phyloP scores from a whole-genome alignment of 2,113 vertebrate species.

The Podarcis cretensis region DNA sequence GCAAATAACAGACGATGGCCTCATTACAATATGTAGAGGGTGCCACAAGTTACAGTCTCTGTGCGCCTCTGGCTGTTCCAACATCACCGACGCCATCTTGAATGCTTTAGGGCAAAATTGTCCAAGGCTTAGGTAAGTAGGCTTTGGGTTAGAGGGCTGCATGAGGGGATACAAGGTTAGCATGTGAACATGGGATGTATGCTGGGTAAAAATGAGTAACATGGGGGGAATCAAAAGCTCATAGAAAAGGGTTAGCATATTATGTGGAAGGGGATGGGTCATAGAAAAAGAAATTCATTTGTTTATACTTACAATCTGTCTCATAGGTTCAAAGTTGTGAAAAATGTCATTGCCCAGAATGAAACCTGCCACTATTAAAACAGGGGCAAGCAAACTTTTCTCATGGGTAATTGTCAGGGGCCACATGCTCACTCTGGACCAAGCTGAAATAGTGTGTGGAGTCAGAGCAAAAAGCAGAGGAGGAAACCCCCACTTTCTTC shows the following conservation, averaged over 20 bases:
- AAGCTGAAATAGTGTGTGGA: neutral
- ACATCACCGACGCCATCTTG: conserved; percentile 97
- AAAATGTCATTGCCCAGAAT: neutral
- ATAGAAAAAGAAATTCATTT: neutral
- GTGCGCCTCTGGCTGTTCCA: conserved; percentile 96
- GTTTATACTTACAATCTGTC: neutral
- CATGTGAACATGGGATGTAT: neutral
- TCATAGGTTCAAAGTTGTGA: neutral
- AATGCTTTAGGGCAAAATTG: conserved; percentile 98
- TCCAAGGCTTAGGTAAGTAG: conserved; percentile 88
- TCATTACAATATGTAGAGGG: conserved; percentile 97
- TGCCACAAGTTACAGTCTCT: conserved; percentile 96
- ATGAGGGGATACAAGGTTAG: neutral
- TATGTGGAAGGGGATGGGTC: neutral
- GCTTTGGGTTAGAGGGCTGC: neutral
- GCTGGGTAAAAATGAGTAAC: neutral
- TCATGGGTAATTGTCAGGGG: neutral
- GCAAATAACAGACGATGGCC: conserved; percentile 99
- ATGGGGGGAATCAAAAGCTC: neutral
- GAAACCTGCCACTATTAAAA: neutral
- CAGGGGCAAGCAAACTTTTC: neutral
- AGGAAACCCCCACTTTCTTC: neutral
- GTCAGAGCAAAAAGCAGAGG: neutral
- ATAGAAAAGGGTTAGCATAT: neutral
- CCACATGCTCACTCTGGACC: no score